A percentile compares a stretch with the other conserved stretches of the same genome.
These are phyloP conservation scores for Nezara viridula DNA, from an alignment of 2,888 invertebrate genomes.

Conservation along the genomic window DNA sequence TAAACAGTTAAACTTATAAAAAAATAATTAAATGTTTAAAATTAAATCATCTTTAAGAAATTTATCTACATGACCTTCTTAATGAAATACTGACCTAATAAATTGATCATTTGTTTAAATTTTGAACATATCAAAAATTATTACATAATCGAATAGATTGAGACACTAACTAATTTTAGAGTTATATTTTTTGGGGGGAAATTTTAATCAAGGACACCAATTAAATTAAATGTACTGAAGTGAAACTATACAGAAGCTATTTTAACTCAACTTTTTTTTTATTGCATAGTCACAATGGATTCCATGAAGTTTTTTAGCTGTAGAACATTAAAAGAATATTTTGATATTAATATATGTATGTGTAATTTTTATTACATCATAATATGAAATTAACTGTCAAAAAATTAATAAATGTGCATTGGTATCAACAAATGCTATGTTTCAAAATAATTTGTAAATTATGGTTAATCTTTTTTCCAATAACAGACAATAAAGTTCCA, in stretches of 20 bases:
- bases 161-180: neutral
- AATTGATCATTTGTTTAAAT: neutral
- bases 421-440: neutral
- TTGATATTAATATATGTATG: neutral
- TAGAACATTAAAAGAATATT: neutral
- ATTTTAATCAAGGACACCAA: neutral
- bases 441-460: neutral
- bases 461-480: neutral
- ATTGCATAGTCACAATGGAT: neutral
- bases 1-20: neutral
- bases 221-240: neutral
- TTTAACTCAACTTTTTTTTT: neutral
- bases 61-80: neutral
- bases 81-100: neutral
- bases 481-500: neutral
- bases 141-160: neutral
- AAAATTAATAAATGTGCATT: neutral
- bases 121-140: neutral
- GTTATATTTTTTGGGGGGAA: neutral
- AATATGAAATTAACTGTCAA: neutral
- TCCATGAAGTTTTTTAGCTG: neutral
- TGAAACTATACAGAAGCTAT: neutral
- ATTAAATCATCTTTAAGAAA: neutral
- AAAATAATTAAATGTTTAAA: neutral
- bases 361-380: neutral